Evolutionary conservation across 1,140 invertebrate species (phyloP), one percentile per base, ranked within the genome.

Genomic region (Elymnias hypermnestra): DNA sequence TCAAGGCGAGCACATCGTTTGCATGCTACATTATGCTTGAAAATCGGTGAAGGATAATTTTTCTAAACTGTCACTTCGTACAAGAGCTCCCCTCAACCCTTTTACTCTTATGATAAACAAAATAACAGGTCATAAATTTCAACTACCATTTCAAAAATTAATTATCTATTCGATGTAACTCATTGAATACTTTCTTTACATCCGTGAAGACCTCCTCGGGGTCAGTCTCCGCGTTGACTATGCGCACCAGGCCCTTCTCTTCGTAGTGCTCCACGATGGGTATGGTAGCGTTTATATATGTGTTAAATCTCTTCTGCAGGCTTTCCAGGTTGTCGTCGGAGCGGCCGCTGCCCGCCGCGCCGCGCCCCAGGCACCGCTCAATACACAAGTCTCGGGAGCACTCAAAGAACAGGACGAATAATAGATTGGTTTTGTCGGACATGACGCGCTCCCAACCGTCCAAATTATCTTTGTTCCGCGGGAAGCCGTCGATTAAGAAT

Each of bases 401-500:
- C 43, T 98, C 94, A 62, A 99, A 95, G 74, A 98, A 98, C 2
- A 99, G 81, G 0, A 99, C 95, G 77, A 96, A 97, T 58, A 94
- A 88, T 5, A 99, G 86, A 33, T 94, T 89, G 0, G 94, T 92
- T 84, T 98, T 97, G 10, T 93, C 91, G 0, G 88, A 77, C 93
- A 99, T 97, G 54, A 90, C 87, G 58, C 91, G 89, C 22, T 94
- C 91, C 98, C 98, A 99, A 1, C 98, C 98, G 47, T 97, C 92
- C 37, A 99, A 85, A 83, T 99, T 99, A 79, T 99, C 92, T 74
- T 97, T 90, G 83, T 99, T 99, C 14, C 98, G 89, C 15, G 98
- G 98, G 82, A 99, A 99, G 4, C 98, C 98, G 87, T 99, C 98
- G 62, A 99, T 94, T 0, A 99, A 87, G 76, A 99, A 99, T 26